Percentiles rank a stretch among this genome's conserved stretches.
Evolutionary conservation across 2,113 vertebrate genomes (phyloP).

Genomic region (Pleuronectes platessa): DNA sequence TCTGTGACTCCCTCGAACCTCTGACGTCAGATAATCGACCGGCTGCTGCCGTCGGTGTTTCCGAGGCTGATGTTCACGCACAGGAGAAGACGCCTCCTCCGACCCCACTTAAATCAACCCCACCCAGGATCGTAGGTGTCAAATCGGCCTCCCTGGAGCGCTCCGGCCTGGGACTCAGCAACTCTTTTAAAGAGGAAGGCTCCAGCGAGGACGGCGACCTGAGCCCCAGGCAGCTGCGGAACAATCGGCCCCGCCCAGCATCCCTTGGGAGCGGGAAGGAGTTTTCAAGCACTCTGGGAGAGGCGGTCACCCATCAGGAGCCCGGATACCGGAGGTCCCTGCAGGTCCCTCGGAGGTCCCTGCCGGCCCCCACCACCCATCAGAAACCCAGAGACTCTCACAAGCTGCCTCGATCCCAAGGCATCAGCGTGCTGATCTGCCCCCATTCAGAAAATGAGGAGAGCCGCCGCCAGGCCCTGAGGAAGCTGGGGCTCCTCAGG

Average conservation of each 20-base stretch:
- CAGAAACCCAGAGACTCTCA: conserved; percentile 55
- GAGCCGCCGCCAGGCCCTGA: conserved; percentile 86
- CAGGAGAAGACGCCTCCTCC: not conserved
- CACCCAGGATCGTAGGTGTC: conserved; percentile 53
- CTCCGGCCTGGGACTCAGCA: conserved; percentile 80
- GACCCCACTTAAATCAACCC: conserved; percentile 15
- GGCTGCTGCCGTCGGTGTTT: not conserved
- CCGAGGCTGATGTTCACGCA: not conserved
- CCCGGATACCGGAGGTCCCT: conserved; percentile 42
- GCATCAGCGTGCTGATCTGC: conserved; percentile 90
- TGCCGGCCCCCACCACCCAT: conserved; percentile 32
- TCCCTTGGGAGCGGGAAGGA: conserved; percentile 84
- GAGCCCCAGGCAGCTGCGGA: conserved; percentile 70
- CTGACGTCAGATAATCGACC: not conserved
- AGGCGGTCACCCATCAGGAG: conserved; percentile 37
- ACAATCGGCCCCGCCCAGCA: conserved; percentile 78
- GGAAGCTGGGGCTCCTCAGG: conserved; percentile 90
- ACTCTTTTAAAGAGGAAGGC: conserved; percentile 45
- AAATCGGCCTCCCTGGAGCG: conserved; percentile 89
- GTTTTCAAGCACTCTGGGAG: conserved; percentile 68
- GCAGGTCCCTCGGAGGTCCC: conserved; percentile 37
- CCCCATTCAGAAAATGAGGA: conserved; percentile 81
- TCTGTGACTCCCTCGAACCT: conserved; percentile 33
- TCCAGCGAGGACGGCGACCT: conserved; percentile 12
- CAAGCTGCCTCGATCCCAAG: conserved; percentile 80